Evolutionary conservation across 2,888 invertebrate species (phyloP).

Genomic region (Tridacna gigas): DNA sequence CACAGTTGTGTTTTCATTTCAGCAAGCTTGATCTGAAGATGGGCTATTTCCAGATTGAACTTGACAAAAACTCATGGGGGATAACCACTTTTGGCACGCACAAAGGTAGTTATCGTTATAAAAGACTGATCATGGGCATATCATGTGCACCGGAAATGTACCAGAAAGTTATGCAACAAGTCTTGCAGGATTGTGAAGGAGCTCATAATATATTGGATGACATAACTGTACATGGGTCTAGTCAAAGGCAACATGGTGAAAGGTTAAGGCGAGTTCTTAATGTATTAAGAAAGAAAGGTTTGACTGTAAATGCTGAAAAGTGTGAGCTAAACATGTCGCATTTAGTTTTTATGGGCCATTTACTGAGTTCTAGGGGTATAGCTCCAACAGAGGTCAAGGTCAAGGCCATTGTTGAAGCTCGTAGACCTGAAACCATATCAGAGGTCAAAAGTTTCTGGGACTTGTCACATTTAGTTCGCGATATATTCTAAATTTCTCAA

Average conservation of each 20-base stretch:
- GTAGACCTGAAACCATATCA: slow-evolving; percentile 35
- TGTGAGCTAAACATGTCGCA: slow-evolving; percentile 63
- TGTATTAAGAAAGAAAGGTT: slow-evolving; percentile 39
- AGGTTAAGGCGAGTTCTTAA: slow-evolving; percentile 47
- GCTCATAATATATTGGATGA: slow-evolving; percentile 48
- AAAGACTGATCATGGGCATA: slow-evolving; percentile 49
- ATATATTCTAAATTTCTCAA: slow-evolving; percentile 56
- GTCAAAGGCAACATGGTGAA: slow-evolving; percentile 50
- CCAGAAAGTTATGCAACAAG: slow-evolving; percentile 37
- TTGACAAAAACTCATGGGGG: slow-evolving; percentile 29
- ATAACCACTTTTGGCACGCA: slow-evolving; percentile 58
- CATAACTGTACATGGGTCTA: slow-evolving; percentile 58
- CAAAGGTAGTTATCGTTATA: slow-evolving; percentile 49
- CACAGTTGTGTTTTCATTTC: slow-evolving; percentile 49
- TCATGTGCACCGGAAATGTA: slow-evolving; percentile 57
- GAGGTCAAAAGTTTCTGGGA: slow-evolving; percentile 58
- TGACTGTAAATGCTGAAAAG: slow-evolving; percentile 64
- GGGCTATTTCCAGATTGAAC: slow-evolving; percentile 46
- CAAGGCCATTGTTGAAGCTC: slow-evolving; percentile 43
- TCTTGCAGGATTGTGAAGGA: slow-evolving; percentile 40
- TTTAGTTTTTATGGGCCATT: slow-evolving; percentile 52
- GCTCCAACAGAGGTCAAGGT: slow-evolving; percentile 48
- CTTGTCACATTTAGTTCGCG: slow-evolving; percentile 47
- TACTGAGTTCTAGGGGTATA: slow-evolving; percentile 47
- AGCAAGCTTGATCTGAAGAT: slow-evolving; percentile 50